Base-by-base conservation (phyloP, 2,797 vertebrate genomes). In the Threskiornis aethiopicus region DNA sequence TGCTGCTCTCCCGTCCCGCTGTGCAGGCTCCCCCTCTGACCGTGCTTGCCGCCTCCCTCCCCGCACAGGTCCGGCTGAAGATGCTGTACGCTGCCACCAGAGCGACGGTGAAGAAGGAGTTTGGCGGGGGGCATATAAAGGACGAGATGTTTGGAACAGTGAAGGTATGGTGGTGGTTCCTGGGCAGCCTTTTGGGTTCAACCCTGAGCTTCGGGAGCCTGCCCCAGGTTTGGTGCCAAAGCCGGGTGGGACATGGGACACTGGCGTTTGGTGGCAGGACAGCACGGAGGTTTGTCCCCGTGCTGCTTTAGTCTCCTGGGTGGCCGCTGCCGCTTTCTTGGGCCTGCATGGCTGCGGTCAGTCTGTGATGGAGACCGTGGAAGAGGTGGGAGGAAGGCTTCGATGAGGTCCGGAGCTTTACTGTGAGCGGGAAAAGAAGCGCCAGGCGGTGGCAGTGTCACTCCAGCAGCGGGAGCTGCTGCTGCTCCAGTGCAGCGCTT, bases 61-160 rank as follows among this genome's bases (percentile, higher is more conserved):
- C 17, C 0, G 3, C 13, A 6, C 91, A 99, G 99, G 99, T 99
- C 89, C 99, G 99, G 96, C 99, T 99, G 98, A 99, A 99, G 98
- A 99, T 99, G 99, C 98, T 99, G 44, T 99, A 99, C 0, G 99
- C 99, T 16, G 99, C 99, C 31, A 99, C 99, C 7, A 98, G 99
- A 94, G 99, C 99, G 62, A 99, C 99, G 0, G 99, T 99, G 97
- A 99, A 99, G 98, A 99, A 99, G 95, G 99, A 99, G 97, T 99
- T 99, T 92, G 99, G 99, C 1, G 99, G 99, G 13, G 99, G 99
- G 25, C 99, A 99, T 95, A 99, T 99, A 90, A 99, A 99, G 97
- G 99, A 99, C 0, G 99, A 99, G 96, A 97, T 99, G 91, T 99
- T 99, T 52, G 99, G 99, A 76, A 99, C 99, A 3, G 97, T 98